These are phyloP conservation scores for Limnephilus auricula DNA, from an alignment of 2,888 invertebrate species.

Conservation along the genomic window DNA sequence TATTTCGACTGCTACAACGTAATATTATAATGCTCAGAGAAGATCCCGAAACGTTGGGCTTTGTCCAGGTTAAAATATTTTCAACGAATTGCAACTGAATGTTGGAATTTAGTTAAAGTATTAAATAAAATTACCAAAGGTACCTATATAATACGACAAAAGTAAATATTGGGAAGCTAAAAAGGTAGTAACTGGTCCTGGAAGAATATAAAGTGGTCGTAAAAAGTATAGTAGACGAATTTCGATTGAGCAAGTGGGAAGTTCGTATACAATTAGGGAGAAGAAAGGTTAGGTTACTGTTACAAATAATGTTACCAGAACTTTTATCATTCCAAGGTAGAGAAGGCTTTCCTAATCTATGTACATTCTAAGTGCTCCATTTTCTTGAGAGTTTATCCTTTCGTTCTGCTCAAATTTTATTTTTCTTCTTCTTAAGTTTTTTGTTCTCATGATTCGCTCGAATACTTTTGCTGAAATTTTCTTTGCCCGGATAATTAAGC, in stretches of 20 bases:
- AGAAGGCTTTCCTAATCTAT: conserved; percentile 52
- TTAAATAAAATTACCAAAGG: neutral
- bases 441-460: conserved; percentile 5
- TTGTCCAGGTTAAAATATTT: neutral
- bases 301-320: conserved; percentile 20
- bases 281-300: conserved; percentile 22
- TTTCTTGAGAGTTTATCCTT: conserved; percentile 46
- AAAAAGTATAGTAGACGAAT: neutral
- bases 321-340: conserved; percentile 48
- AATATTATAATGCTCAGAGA: neutral
- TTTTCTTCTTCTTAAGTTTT: conserved; percentile 26
- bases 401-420: conserved; percentile 2
- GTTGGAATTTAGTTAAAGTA: neutral
- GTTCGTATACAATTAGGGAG: conserved; percentile 7
- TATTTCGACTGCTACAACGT: neutral
- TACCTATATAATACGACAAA: conserved; percentile 3
- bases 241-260: conserved; percentile 9
- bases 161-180: neutral
- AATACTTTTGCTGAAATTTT: neutral
- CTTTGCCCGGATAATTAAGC: neutral
- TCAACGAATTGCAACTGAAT: neutral
- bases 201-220: neutral
- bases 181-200: neutral
- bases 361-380: conserved; percentile 49
- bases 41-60: neutral